These are phyloP conservation scores for Gymnothorax javanicus DNA, from an alignment of 2,797 vertebrate genomes.

Conservation along the genomic window DNA sequence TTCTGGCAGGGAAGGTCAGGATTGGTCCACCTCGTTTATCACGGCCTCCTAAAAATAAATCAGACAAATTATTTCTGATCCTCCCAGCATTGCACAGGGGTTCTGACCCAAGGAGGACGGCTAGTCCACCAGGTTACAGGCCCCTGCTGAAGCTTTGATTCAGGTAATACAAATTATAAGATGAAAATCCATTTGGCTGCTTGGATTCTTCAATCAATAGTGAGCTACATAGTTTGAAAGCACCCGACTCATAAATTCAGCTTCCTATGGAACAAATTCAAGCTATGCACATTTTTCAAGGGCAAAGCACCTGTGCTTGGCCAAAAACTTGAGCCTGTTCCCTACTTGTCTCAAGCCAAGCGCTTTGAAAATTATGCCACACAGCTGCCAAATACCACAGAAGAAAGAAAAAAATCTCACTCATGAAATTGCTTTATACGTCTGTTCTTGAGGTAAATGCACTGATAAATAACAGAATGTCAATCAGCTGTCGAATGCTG, in stretches of 20 bases:
- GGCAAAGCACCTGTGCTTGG: neutral
- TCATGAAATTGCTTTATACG: neutral
- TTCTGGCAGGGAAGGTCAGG: conserved; percentile 93
- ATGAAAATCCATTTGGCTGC: neutral
- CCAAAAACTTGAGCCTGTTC: neutral
- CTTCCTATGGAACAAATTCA: neutral
- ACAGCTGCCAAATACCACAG: neutral
- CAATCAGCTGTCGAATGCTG: neutral
- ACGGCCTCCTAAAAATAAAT: conserved; percentile 81
- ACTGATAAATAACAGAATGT: neutral
- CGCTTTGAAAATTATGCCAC: neutral
- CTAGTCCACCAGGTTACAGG: no score
- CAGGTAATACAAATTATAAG: neutral
- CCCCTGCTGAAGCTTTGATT: neutral
- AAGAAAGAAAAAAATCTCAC: neutral
- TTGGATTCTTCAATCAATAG: neutral
- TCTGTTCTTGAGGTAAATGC: neutral
- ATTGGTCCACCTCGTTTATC: conserved; percentile 98
- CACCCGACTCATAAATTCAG: neutral
- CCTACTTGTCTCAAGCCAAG: neutral
- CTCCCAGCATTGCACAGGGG: neutral
- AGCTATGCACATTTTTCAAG: neutral
- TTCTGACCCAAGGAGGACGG: neutral
- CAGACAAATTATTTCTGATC: conserved; percentile 12
- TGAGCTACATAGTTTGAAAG: neutral